Evolutionary conservation across 2,888 invertebrate species (phyloP), one percentile per base, ranked within the genome.

Genomic region (Sturmia bella): DNA sequence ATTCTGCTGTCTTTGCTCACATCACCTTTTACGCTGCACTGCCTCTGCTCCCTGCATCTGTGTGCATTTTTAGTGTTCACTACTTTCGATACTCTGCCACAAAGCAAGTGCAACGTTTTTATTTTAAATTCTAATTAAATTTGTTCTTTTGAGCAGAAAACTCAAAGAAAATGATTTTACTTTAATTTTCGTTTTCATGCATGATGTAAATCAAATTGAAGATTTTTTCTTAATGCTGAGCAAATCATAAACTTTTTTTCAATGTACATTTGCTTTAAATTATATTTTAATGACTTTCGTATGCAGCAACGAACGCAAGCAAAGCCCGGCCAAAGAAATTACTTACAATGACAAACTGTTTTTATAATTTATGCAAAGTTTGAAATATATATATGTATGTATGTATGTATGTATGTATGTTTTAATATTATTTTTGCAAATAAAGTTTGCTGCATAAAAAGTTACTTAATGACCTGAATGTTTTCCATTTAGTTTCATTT

Each of bases 271-370:
- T 7, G 15, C 0, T 21, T 70, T 17, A 54, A 73, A 73, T 64
- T 73, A 45, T 45, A 37, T 50, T 63, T 45, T 63, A 64, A 73
- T 63, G 63, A 56, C 63, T 54, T 52, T 39, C 13, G 50, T 41
- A 61, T 52, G 19, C 50, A 32, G 24, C 27, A 43, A 9, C 3
- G n/a, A n/a, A n/a, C n/a, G 48, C 11, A 48, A 43, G 56, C n/a
- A 43, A 61, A 43, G 27, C 39, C 13, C 32, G 19, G 43, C 21
- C 6, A 24, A 37, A 37, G 21, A 39, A 15, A 19, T 39, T 21
- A 59, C 43, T 41, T 68, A 24, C 27, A 15, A 68, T 69, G 32
- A 56, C 13, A 56, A 45, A 13, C 19, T 24, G 32, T 19, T 27
- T n/a, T 41, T 52, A 3, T 37, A 63, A 27, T 45, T 63, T 45